Evolutionary conservation across 1,140 invertebrate genomes (phyloP), one percentile per base, ranked within the genome.

Genomic region (Gryon sp.): DNA sequence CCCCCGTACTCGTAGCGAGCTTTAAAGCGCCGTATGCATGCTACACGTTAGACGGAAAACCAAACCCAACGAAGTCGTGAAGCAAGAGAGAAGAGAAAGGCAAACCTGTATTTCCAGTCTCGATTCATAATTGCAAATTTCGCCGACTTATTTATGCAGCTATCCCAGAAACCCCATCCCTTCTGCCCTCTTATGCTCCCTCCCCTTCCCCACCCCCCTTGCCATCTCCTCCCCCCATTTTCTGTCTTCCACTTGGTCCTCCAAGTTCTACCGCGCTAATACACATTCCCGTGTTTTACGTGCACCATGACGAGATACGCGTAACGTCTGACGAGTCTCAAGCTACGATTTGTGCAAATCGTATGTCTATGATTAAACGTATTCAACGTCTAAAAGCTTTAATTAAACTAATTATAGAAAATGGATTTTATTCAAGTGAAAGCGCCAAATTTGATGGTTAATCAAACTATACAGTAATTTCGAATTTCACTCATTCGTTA

Each of bases 121-220:
- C 79, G 81, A 89, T 88, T 89, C 88, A 88, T 88, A 88, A 89
- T 89, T 89, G 86, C 88, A 88, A 88, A 88, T 89, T 89, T 88
- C 84, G 79, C 79, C 78, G 83, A 78, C 84, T 88, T 88, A 87
- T 89, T 89, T 89, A 89, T 89, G 85, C 86, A 88, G 83, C 80
- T 80, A 78, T 77, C 76, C 59, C 68, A 65, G 63, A 50, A 24
- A 41, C 50, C 41, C 46, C 45, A 16, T n/a, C n/a, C n/a, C n/a
- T n/a, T n/a, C n/a, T n/a, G n/a, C n/a, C n/a, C n/a, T n/a, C n/a
- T n/a, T n/a, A n/a, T n/a, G n/a, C n/a, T n/a, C n/a, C n/a, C n/a
- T n/a, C n/a, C n/a, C n/a, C n/a, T n/a, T n/a, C n/a, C n/a, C n/a
- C n/a, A n/a, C n/a, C n/a, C n/a, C n/a, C n/a, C n/a, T n/a, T n/a